Evolutionary conservation across 2,113 vertebrate species (phyloP), one percentile per base, ranked within the genome.

Genomic region (Platichthys stellatus): DNA sequence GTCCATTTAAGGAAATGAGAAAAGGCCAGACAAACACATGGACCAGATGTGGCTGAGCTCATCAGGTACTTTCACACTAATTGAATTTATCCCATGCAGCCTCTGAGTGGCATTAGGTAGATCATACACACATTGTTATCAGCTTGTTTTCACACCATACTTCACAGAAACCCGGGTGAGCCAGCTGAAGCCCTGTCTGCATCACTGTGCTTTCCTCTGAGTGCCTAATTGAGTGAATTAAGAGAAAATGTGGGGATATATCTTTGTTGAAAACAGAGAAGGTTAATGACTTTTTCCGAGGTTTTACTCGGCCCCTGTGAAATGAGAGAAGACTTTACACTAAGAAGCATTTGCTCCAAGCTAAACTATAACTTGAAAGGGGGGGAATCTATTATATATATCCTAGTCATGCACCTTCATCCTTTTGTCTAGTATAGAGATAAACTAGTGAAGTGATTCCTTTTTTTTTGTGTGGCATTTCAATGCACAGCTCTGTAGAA

Each of bases 1-100:
- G 93, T 93, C 93, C 95, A 96, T 96, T 97, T 95, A 96, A 95
- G 94, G 90, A 96, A 96, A 97, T 96, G 95, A 97, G 95, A 96
- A 93, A 94, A 93, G 93, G 93, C 90, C 92, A 93, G 94, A 95
- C 93, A 97, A 97, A 97, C 95, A 96, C 92, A 89, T 28, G n/a
- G 81, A 88, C 93, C 95, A 95, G 93, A 95, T 96, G 95, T 93
- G 94, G 92, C 93, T 88, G 86, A 86, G 86, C 86, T 94, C 90
- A 95, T 92, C 90, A 92, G 86, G 90, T 92, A 94, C 95, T 95
- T 95, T 95, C 90, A 93, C 86, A 84, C 90, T 96, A 96, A 97
- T 95, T 96, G 94, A 91, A 92, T 94, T 93, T 88, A 94, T 92
- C 90, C 93, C 90, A 89, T 86, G 91, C 82, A 81, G 92, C 93